Percentiles rank a stretch among this genome's conserved stretches.
Evolutionary conservation across 2,113 vertebrate genomes (phyloP).

Genomic region (Pseudois nayaur): DNA sequence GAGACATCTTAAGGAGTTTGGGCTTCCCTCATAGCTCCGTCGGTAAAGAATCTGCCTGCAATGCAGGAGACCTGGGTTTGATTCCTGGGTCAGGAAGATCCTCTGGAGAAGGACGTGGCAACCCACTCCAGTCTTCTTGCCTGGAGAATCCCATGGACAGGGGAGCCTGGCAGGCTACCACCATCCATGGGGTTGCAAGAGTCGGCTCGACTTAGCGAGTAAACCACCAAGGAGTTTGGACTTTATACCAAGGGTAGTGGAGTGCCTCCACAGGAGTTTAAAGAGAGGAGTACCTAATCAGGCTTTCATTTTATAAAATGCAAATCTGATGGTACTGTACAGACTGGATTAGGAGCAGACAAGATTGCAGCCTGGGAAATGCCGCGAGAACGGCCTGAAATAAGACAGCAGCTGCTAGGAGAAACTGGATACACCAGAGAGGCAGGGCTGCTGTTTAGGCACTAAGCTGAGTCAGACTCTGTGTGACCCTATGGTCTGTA

Average conservation of each 20-base stretch:
- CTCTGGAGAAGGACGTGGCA: background rate
- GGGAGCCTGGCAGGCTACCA: background rate
- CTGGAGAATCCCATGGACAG: background rate
- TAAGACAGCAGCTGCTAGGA: background rate
- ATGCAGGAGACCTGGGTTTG: background rate
- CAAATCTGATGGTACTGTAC: background rate
- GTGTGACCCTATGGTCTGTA: background rate
- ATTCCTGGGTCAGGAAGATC: background rate
- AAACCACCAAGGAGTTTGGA: background rate
- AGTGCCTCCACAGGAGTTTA: background rate
- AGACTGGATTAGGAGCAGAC: background rate
- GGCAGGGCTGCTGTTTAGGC: background rate
- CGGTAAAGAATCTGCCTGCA: background rate
- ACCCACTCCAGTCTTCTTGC: background rate
- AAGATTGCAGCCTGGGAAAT: background rate
- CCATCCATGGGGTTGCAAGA: background rate
- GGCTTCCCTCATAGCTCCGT: background rate
- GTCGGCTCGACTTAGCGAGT: background rate
- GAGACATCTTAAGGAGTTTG: background rate
- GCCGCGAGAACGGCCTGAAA: background rate
- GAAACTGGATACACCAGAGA: background rate
- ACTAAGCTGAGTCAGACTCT: background rate
- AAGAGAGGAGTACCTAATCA: background rate
- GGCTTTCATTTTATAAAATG: background rate
- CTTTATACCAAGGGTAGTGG: background rate